Conservation (phyloP, 2,888 invertebrate species). For the Eristalinus aeneus region DNA sequence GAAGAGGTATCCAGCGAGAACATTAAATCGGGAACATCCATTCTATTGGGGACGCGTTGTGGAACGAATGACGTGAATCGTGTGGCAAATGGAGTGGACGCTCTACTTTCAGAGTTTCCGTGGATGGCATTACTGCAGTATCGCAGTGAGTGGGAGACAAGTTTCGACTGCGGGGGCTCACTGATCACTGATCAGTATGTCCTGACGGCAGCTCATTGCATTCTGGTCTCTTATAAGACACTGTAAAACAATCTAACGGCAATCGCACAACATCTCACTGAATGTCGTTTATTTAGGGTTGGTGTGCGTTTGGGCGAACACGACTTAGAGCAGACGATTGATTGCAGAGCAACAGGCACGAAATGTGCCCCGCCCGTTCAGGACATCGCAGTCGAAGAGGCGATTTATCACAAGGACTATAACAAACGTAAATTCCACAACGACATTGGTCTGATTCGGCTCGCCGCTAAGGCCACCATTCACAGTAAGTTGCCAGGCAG, state of each 20-base stretch:
- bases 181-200: slow-evolving; percentile 71
- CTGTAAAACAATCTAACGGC: slow-evolving; percentile 39
- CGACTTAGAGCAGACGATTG: slow-evolving; percentile 74
- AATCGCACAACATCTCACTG: background rate
- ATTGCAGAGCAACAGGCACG: slow-evolving; percentile 75
- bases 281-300: slow-evolving; percentile 72
- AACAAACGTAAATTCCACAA: slow-evolving; percentile 78
- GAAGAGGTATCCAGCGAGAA: background rate
- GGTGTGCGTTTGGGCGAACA: slow-evolving; percentile 80
- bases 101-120: slow-evolving; percentile 84
- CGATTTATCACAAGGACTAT: slow-evolving; percentile 82
- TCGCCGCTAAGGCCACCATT: slow-evolving; percentile 74
- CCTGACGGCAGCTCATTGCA: slow-evolving; percentile 73
- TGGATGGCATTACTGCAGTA: slow-evolving; percentile 88
- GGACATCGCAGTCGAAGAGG: slow-evolving; percentile 75
- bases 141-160: slow-evolving; percentile 72
- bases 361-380: slow-evolving; percentile 78
- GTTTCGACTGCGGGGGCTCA: slow-evolving; percentile 73
- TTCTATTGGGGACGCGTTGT: slow-evolving; percentile 78
- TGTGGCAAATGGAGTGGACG: slow-evolving; percentile 84
- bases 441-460: slow-evolving; percentile 84
- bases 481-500: slow-evolving; percentile 39
- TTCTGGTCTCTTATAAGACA: slow-evolving; percentile 20
- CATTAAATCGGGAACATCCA: background rate
- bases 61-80: slow-evolving; percentile 82